Percentiles rank a stretch among this genome's conserved stretches.
Evolutionary conservation across 2,113 vertebrate species (phyloP).

Genomic region (Centropus bengalensis): DNA sequence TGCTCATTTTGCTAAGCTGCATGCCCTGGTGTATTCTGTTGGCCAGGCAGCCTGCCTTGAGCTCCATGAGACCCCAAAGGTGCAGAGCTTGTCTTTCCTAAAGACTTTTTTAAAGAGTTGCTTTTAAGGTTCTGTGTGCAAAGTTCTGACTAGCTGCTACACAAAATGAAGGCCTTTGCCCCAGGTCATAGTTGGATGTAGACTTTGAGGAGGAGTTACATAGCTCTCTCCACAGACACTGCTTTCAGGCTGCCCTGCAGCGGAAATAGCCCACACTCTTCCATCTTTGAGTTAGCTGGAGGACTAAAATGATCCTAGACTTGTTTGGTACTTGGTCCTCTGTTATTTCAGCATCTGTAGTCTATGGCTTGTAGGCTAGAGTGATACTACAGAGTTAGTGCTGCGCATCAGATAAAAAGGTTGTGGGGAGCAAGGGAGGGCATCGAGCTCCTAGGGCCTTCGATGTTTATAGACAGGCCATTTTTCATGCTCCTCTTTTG

Average conservation of each 20-base stretch:
- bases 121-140: background rate
- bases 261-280: background rate
- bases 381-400: accelerated
- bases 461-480: background rate
- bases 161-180: background rate
- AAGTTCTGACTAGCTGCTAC: background rate
- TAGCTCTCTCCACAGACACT: background rate
- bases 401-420: accelerated
- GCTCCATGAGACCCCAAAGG: background rate
- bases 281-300: background rate
- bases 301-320: background rate
- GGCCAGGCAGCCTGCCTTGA: background rate
- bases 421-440: background rate
- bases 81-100: background rate
- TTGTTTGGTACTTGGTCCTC: background rate
- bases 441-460: background rate
- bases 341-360: background rate
- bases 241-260: background rate
- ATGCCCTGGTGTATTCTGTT: background rate
- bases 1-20: constrained; percentile 13
- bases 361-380: background rate
- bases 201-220: background rate
- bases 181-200: background rate
- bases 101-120: background rate
- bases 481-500: background rate